Conservation (phyloP, 53 echinoderm and acorn worm species). For the Crossaster papposus region DNA sequence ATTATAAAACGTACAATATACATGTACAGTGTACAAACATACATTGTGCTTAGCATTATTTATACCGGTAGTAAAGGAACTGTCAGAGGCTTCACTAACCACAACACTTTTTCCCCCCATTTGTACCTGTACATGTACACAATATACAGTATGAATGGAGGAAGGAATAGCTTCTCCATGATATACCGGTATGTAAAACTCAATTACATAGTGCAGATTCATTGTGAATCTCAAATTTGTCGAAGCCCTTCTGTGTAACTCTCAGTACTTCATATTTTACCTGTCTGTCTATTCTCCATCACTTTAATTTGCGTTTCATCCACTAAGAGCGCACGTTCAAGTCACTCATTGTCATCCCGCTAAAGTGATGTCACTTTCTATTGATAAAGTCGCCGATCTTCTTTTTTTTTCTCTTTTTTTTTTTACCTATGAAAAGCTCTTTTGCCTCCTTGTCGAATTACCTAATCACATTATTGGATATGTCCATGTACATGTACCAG, state of each 20-base stretch:
- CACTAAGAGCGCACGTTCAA: neutral
- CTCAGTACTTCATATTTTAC: neutral
- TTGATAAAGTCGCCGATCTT: neutral
- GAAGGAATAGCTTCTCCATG: too few species aligned
- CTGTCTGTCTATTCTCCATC: neutral
- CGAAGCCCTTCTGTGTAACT: neutral
- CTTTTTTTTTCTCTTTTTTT: too few species aligned
- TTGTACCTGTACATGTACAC: too few species aligned
- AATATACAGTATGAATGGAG: too few species aligned
- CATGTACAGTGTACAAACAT: too few species aligned
- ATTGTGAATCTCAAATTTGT: neutral
- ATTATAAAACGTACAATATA: too few species aligned
- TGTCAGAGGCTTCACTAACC: too few species aligned
- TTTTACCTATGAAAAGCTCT: neutral
- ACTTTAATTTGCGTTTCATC: constrained; percentile 2
- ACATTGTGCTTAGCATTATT: too few species aligned
- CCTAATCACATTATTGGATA: constrained; percentile 29
- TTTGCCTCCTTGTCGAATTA: neutral
- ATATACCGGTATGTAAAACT: neutral
- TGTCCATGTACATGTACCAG: too few species aligned
- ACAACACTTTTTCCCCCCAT: too few species aligned
- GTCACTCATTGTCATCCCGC: constrained; percentile 1
- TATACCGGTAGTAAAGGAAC: too few species aligned
- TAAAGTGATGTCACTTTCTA: constrained; percentile 6
- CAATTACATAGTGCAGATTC: too few species aligned